Evolutionary conservation across 2,888 invertebrate species (phyloP), one percentile per base, ranked within the genome.

Genomic region (Julus scandinavius): DNA sequence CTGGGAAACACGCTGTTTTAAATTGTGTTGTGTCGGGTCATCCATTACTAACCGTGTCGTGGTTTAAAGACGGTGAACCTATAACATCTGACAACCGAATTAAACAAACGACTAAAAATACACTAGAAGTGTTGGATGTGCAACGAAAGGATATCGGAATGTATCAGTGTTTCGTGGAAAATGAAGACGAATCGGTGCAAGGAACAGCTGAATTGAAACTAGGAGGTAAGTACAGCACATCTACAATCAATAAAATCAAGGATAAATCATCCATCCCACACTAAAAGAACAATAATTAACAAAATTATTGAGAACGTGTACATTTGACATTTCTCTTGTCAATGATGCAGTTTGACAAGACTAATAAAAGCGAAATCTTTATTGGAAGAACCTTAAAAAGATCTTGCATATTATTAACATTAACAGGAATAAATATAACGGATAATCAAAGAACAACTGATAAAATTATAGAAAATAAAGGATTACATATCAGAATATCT

Each of bases 1-100:
- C 96, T 89, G 97, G 96, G 89, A 95, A 96, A 91, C 95, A 96
- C 91, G 96, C 97, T 87, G 95, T 94, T 91, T 96, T 98, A 92
- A 96, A 97, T 92, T 98, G 98, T 93, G 96, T 96, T 91, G 95
- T 96, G 88, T 95, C 95, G 89, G 98, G 98, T 9, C 96, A 96
- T 93, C 98, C 98, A 29, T 94, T 96, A 89, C 95, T 95, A 90
- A 94, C 95, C 91, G 94, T 97, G 89, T 94, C 94, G 91, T 97
- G 97, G 97, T 94, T 96, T 91, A 96, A 96, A 92, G 95, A 97
- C 92, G 96, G 95, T 54, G 94, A 93, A 91, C 93, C 94, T 89
- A 92, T 96, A 89, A 93, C 94, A 89, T 92, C 94, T 88, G 94
- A 94, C 91, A 94, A 94, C 90, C 88, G 89, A 72, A 86, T 89